Evolutionary conservation across 2,888 invertebrate genomes (phyloP), one percentile per base, ranked within the genome.

Genomic region (Acleris holmiana): DNA sequence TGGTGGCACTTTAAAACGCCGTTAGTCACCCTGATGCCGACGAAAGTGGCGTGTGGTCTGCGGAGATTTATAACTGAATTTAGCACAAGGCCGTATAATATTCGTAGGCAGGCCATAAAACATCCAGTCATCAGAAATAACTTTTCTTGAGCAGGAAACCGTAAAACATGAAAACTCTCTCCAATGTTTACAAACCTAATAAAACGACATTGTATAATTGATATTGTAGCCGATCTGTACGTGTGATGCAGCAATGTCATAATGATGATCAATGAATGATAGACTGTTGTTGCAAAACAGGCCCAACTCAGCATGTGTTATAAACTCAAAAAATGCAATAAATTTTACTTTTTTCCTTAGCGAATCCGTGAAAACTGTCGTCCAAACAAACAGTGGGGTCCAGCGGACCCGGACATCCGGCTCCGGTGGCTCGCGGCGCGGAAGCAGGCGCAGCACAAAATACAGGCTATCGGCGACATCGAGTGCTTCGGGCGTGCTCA

Each of bases 381-480:
- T 2, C 85, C 93, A 0, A 85, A 73, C 69, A 71, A 71, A 4
- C 72, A 82, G 2, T 96, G 96, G 96, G 94, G 95, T 2, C 96
- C 96, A 6, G 91, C 93, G 0, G 89, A 93, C 50, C 74, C 78
- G 0, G 82, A 84, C 19, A 76, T 86, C 47, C 80, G 86, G 0
- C 74, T 76, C 13, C 80, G 82, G 5, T 93, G 93, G 93, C 71
- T 80, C 62, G 67, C 76, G 1, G 68, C 75, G 17, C 59, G 65
- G 5, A 69, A 72, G 25, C 71, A 72, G 3, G 71, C 70, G 29
- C 68, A 65, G 35, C 23, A 41, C 18, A 65, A 48, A 15, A 25
- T 21, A 44, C 54, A 18, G n/a, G 54, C 59, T 44, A 54, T 60
- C 35, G 4, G 44, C 50, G 23, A 49, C 3, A 65, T 65, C 15